phyloP scores from a whole-genome alignment of 1,140 invertebrate species.

The Palaemon carinicauda region DNA sequence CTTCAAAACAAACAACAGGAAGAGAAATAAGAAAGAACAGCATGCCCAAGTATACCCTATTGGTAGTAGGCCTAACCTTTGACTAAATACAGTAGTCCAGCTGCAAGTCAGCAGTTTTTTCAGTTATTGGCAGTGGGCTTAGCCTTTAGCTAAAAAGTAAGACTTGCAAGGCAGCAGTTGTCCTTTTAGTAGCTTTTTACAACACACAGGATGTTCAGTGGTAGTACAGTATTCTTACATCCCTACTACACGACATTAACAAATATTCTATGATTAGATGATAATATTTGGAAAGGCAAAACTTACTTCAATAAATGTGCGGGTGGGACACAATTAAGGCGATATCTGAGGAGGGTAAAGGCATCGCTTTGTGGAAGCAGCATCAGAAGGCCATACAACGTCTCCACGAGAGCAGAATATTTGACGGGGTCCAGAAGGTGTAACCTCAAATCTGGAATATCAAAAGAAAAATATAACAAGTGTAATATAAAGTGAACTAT shows the following conservation, averaged over 20 bases:
- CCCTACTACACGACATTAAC: background rate
- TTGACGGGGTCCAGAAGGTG: conserved; percentile 85
- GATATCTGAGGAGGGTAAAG: conserved; percentile 85
- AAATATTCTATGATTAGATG: background rate
- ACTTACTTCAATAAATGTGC: conserved; percentile 38
- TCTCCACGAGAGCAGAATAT: conserved; percentile 83
- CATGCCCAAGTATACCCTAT: no score
- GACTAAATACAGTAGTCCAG: no score
- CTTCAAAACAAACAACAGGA: no score
- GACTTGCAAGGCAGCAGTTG: no score
- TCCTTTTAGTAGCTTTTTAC: no score
- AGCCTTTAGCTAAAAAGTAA: no score
- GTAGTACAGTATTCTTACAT: no score
- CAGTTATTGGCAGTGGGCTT: no score
- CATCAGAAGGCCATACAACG: conserved; percentile 96
- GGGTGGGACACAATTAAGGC: conserved; percentile 72
- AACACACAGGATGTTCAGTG: no score
- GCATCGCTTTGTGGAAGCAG: conserved; percentile 96
- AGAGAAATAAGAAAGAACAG: no score
- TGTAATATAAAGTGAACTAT: background rate
- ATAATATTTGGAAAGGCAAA: background rate
- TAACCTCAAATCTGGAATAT: conserved; percentile 82
- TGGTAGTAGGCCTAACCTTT: no score
- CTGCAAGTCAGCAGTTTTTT: no score
- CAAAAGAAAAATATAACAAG: background rate